Conservation (phyloP, 1,140 invertebrate species). For the Ceratosolen solmsi region DNA sequence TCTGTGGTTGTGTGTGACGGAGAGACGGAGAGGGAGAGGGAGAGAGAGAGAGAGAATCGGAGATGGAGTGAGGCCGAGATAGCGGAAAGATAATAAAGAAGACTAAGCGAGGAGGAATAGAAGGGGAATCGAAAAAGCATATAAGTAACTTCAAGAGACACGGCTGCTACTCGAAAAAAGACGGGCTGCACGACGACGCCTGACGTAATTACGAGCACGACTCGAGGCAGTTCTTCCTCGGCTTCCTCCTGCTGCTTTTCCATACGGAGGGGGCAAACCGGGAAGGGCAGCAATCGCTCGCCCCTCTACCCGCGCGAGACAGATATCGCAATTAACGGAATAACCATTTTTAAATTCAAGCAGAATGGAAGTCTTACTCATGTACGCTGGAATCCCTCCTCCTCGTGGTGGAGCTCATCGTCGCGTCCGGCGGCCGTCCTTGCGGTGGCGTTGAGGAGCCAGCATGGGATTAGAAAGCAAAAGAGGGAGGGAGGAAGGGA, state of each 20-base stretch:
- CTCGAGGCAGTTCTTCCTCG: neutral
- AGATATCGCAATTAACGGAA: neutral
- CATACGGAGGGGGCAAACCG: neutral
- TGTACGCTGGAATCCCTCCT: neutral
- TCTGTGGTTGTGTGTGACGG: too few relatives aligned
- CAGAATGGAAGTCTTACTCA: slow-evolving; percentile 1
- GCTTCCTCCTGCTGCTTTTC: too few relatives aligned
- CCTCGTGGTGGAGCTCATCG: neutral
- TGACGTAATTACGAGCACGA: neutral
- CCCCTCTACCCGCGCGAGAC: too few relatives aligned
- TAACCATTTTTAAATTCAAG: neutral
- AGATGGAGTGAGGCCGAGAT: neutral
- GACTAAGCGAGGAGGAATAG: neutral
- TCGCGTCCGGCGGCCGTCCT: slow-evolving; percentile 9
- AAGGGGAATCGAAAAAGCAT: neutral
- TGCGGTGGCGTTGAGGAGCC: slow-evolving; percentile 38
- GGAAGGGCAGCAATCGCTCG: neutral
- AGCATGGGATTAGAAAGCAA: neutral
- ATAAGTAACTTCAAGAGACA: neutral
- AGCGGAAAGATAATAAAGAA: neutral
- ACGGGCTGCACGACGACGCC: neutral
- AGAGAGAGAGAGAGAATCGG: neutral
- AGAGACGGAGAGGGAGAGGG: neutral
- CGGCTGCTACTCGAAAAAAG: neutral
- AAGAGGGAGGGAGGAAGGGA: neutral